Evolutionary conservation across 2,888 invertebrate species (phyloP).

Genomic region (Dinocampus coccinellae): DNA sequence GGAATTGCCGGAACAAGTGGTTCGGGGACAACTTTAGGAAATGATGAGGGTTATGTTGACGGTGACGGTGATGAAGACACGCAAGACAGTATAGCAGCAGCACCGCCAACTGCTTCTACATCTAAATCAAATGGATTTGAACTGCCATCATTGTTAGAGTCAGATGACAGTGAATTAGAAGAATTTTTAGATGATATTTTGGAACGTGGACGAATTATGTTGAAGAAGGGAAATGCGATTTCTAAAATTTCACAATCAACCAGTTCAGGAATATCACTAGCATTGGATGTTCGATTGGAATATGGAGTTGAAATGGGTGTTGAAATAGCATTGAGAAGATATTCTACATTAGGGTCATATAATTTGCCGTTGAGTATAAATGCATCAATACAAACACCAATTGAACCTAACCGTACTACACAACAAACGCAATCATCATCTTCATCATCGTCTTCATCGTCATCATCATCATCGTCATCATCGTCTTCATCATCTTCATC

Average conservation of each 20-base stretch:
- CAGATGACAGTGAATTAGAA: slow-evolving; percentile 86
- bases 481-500: slow-evolving; percentile 45
- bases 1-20: slow-evolving; percentile 57
- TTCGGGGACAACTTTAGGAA: slow-evolving; percentile 48
- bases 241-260: slow-evolving; percentile 63
- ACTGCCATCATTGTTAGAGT: slow-evolving; percentile 81
- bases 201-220: slow-evolving; percentile 74
- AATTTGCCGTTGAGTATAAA: slow-evolving; percentile 74
- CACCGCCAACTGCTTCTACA: slow-evolving; percentile 54
- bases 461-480: slow-evolving; percentile 43
- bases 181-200: slow-evolving; percentile 81
- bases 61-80: slow-evolving; percentile 62
- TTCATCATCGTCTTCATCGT: slow-evolving; percentile 45
- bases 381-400: slow-evolving; percentile 64
- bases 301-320: slow-evolving; percentile 83
- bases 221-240: slow-evolving; percentile 71
- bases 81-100: slow-evolving; percentile 58
- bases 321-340: slow-evolving; percentile 81
- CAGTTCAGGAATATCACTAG: slow-evolving; percentile 73
- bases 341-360: slow-evolving; percentile 77
- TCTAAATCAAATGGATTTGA: slow-evolving; percentile 69
- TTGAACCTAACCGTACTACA: slow-evolving; percentile 36
- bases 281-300: slow-evolving; percentile 84
- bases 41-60: slow-evolving; percentile 61
- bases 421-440: slow-evolving; percentile 42